These are phyloP conservation scores for Anthopleura xanthogrammica DNA, from an alignment of 92 coral and sea anemone species.

Conservation along the genomic window DNA sequence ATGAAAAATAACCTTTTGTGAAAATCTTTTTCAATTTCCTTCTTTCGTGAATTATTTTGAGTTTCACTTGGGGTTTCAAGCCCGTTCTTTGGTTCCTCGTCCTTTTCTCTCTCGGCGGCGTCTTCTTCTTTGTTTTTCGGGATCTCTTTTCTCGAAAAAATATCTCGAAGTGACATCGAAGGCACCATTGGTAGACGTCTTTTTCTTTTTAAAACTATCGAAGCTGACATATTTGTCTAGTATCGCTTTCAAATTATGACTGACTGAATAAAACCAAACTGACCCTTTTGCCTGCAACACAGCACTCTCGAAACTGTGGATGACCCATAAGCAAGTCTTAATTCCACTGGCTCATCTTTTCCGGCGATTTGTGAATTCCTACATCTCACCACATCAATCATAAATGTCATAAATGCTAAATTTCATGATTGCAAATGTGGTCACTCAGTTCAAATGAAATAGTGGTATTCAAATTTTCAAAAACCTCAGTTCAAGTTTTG, in stretches of 20 bases:
- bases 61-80: background rate
- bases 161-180: background rate
- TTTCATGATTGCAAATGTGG: too few species aligned
- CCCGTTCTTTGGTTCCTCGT: background rate
- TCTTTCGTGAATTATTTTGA: background rate
- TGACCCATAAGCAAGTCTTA: too few species aligned
- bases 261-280: too few species aligned
- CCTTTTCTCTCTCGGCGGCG: background rate
- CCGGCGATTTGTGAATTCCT: too few species aligned
- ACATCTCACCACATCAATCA: too few species aligned
- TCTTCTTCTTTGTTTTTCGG: background rate
- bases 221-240: background rate
- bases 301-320: too few species aligned
- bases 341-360: too few species aligned
- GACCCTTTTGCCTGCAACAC: too few species aligned
- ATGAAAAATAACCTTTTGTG: background rate
- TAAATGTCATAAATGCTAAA: too few species aligned
- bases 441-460: too few species aligned
- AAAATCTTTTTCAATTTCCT: conserved; percentile 10
- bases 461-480: too few species aligned
- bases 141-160: background rate
- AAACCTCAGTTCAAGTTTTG: too few species aligned
- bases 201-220: background rate
- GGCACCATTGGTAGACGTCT: conserved; percentile 5
- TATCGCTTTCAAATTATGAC: background rate